Conservation (phyloP, 2,888 invertebrate genomes). For the Microplitis manilae region DNA sequence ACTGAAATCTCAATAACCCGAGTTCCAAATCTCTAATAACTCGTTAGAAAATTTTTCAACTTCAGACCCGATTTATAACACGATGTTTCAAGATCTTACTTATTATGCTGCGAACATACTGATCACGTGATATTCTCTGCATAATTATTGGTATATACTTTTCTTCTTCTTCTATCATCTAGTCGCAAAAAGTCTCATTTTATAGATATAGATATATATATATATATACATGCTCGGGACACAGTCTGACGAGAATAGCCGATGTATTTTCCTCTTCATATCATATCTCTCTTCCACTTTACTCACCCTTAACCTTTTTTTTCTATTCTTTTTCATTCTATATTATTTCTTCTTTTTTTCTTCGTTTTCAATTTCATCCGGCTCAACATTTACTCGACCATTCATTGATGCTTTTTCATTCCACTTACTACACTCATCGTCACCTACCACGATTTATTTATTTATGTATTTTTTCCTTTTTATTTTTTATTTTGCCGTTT, state of each 20-base stretch:
- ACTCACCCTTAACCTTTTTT: constrained; percentile 30
- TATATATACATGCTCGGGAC: background rate
- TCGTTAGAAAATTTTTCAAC: background rate
- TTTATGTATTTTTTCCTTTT: constrained; percentile 40
- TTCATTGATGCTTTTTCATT: constrained; percentile 36
- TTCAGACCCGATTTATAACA: background rate
- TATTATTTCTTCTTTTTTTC: constrained; percentile 33
- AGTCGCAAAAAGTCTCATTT: background rate
- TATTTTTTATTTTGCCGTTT: constrained; percentile 24
- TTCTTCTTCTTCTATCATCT: constrained; percentile 14
- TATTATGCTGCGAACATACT: constrained; percentile 58
- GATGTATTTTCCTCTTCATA: constrained; percentile 28
- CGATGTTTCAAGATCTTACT: constrained; percentile 48
- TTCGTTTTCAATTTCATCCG: constrained; percentile 28
- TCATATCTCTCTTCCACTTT: constrained; percentile 12
- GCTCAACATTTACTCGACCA: constrained; percentile 11
- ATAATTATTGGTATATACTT: constrained; percentile 62
- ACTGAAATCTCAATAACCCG: too few relatives aligned
- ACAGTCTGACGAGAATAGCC: constrained; percentile 32
- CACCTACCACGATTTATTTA: constrained; percentile 42
- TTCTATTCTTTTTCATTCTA: constrained; percentile 40
- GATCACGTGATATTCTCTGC: constrained; percentile 61
- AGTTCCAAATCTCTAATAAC: background rate
- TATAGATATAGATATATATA: background rate
- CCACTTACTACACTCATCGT: constrained; percentile 42